Conservation (phyloP, 1,140 invertebrate genomes). For the Dendrolimus kikuchii region DNA sequence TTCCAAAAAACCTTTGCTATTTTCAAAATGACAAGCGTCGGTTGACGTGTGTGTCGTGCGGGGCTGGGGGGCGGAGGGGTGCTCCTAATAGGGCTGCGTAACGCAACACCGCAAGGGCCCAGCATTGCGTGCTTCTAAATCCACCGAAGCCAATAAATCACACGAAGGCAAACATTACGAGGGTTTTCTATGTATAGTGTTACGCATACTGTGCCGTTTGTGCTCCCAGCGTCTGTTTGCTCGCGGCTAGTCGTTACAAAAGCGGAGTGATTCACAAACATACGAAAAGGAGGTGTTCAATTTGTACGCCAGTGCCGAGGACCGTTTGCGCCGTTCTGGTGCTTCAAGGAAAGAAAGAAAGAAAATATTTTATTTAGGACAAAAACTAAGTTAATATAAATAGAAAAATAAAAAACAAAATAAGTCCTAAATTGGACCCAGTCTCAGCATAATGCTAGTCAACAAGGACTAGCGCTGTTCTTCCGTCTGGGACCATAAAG, state of each 20-base stretch:
- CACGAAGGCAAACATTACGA: conserved; percentile 60
- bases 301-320: no score
- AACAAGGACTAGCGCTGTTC: no score
- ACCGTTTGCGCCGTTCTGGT: no score
- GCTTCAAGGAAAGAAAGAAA: no score
- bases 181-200: conserved; percentile 55
- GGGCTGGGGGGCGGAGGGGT: conserved; percentile 20
- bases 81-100: conserved; percentile 45
- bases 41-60: no score
- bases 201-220: conserved; percentile 31
- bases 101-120: conserved; percentile 37
- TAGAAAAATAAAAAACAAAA: no score
- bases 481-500: no score
- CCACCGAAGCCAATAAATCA: conserved; percentile 64
- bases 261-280: conserved; percentile 45
- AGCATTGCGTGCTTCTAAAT: conserved; percentile 52
- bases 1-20: no score
- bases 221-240: conserved; percentile 26
- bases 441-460: no score
- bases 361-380: no score
- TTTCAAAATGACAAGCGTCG: conserved; percentile 20
- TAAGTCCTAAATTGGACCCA: no score
- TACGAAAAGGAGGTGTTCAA: not conserved
- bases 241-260: conserved; percentile 31
- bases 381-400: no score